Evolutionary conservation across 2,797 vertebrate species (phyloP), one percentile per base, ranked within the genome.

Genomic region (Sebastes trivittatus): DNA sequence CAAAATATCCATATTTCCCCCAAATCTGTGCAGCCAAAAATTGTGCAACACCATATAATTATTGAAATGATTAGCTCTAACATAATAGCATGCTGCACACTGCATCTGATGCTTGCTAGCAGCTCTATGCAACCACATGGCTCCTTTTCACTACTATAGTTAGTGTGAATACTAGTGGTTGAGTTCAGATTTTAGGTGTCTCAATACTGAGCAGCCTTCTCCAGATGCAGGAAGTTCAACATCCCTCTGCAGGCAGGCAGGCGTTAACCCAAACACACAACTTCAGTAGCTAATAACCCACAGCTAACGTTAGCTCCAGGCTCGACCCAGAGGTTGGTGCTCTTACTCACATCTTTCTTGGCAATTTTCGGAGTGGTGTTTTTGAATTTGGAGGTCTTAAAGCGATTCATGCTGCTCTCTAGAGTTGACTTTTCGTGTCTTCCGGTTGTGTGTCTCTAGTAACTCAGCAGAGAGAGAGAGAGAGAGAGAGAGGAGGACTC

Each of bases 351-450:
- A 93, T 98, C 97, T 89, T 96, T 97, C 91, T 96, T 97, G 82
- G 96, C 87, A 70, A 96, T 94, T 92, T 96, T 96, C 73, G 96
- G 96, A 81, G 96, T 97, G 71, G 95, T 97, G 92, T 99, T 97
- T 93, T 98, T 98, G 91, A 96, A 98, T 93, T 98, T 98, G 74
- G 98, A 99, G 58, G 94, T 96, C 95, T 94, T 98, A 92, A 99
- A 99, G 59, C 98, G 98, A 88, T 96, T 98, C 98, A 99, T 99
- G 75, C 63, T 95, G 85, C 89, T 67, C 72, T 89, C 77, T 91
- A 67, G 77, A 81, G 85, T 84, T 89, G 81, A 90, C 89, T 93
- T 90, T 87, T 38, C 54, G 87, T 91, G 91, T 82, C 95, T 96
- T 96, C 96, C 95, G 95, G 95, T 38, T 38, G 36, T 38, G 94